Evolutionary conservation across 2,113 vertebrate genomes (phyloP).

Genomic region (Pavo muticus): DNA sequence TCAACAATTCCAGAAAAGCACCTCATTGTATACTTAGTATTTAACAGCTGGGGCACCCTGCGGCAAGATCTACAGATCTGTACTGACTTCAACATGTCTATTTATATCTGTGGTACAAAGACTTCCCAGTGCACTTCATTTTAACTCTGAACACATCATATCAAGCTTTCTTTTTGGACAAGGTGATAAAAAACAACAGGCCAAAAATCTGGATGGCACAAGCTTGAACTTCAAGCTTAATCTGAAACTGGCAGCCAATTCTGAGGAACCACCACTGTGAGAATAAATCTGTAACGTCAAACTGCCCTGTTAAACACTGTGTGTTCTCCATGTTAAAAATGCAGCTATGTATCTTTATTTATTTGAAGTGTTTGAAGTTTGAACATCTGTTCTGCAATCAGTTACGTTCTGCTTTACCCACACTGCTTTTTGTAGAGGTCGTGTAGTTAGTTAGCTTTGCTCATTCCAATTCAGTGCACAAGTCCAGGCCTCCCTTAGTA

Average conservation of each 20-base stretch:
- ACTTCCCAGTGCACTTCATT: neutral
- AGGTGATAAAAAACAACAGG: neutral
- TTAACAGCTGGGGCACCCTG: neutral
- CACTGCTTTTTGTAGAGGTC: neutral
- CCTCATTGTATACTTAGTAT: neutral
- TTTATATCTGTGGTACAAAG: neutral
- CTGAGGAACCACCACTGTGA: neutral
- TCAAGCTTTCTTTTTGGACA: neutral
- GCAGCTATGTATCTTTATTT: neutral
- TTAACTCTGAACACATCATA: neutral
- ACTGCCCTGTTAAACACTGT: neutral
- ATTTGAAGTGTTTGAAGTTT: neutral
- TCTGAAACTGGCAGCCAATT: accelerated
- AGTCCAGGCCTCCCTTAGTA: neutral
- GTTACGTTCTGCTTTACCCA: neutral
- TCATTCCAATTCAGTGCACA: neutral
- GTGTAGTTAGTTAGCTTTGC: neutral
- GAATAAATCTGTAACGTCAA: neutral
- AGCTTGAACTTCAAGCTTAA: neutral
- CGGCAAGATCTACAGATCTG: neutral
- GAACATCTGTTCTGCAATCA: neutral
- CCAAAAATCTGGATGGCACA: neutral
- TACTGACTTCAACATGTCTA: neutral
- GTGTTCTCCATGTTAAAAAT: neutral
- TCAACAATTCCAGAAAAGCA: neutral